Conservation (phyloP, 2,797 vertebrate genomes). For the Loriculus beryllinus region DNA sequence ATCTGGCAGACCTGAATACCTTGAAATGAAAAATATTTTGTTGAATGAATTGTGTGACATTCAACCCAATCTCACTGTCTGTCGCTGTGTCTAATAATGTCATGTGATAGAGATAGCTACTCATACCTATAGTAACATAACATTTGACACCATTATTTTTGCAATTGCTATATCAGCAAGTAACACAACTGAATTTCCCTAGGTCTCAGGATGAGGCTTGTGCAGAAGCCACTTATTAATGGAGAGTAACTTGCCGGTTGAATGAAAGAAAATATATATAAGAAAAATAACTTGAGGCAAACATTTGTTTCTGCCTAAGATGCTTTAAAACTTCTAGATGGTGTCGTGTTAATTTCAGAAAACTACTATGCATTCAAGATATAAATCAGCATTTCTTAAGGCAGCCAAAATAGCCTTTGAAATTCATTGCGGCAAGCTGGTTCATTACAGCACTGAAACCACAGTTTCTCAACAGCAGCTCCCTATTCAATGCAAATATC, state of each 20-base stretch:
- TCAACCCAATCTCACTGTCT: neutral
- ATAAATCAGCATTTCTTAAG: slow-evolving; percentile 24
- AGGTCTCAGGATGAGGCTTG: neutral
- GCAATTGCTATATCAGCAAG: neutral
- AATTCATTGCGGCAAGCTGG: neutral
- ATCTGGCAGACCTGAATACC: neutral
- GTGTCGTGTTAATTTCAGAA: slow-evolving; percentile 26
- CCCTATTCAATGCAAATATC: neutral
- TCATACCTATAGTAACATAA: neutral
- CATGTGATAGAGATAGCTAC: neutral
- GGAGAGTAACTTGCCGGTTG: neutral
- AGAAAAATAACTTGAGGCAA: neutral
- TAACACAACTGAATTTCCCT: neutral
- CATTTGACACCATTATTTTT: neutral
- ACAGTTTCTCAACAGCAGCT: neutral
- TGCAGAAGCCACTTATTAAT: neutral
- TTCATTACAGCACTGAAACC: neutral
- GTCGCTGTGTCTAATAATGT: neutral
- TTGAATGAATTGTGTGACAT: slow-evolving; percentile 12
- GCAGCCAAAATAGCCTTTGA: slow-evolving; percentile 30
- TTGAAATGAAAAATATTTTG: neutral
- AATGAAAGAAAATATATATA: neutral
- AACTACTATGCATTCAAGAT: neutral
- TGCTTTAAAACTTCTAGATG: neutral
- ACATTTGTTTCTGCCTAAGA: neutral